Conservation (phyloP, 2,113 vertebrate species). For the Malurus alboscapulatus region DNA sequence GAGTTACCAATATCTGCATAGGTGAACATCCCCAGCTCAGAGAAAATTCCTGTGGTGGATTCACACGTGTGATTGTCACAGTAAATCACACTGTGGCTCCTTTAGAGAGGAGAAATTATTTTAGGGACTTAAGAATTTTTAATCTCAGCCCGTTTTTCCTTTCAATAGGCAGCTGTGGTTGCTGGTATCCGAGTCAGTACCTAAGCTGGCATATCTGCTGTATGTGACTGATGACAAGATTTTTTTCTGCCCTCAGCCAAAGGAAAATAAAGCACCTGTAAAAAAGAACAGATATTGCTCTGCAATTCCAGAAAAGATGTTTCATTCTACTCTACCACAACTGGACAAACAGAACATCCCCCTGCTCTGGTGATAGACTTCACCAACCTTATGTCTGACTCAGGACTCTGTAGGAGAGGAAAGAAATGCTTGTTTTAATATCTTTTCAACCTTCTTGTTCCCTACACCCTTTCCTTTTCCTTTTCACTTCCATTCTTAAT, state of each 20-base stretch:
- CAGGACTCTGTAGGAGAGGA: no score
- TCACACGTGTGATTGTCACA: neutral
- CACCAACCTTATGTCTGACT: neutral
- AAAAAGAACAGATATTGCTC: neutral
- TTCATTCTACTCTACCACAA: neutral
- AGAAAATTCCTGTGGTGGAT: neutral
- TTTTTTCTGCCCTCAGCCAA: neutral
- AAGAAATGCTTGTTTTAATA: neutral
- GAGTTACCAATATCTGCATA: neutral
- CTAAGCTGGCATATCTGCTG: neutral
- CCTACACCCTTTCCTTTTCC: neutral
- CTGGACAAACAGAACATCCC: neutral
- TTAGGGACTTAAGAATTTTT: neutral
- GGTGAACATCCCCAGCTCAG: neutral
- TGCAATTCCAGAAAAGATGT: neutral
- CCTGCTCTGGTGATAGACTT: neutral
- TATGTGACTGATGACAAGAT: neutral
- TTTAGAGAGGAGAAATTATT: neutral
- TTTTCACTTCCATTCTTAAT: neutral
- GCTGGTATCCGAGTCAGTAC: neutral
- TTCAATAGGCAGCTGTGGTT: neutral
- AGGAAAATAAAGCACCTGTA: neutral
- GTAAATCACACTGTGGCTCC: neutral
- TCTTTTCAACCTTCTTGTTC: neutral
- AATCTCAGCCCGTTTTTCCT: neutral